phyloP scores from a whole-genome alignment of 1,140 invertebrate species.

The Apolygus lucorum region DNA sequence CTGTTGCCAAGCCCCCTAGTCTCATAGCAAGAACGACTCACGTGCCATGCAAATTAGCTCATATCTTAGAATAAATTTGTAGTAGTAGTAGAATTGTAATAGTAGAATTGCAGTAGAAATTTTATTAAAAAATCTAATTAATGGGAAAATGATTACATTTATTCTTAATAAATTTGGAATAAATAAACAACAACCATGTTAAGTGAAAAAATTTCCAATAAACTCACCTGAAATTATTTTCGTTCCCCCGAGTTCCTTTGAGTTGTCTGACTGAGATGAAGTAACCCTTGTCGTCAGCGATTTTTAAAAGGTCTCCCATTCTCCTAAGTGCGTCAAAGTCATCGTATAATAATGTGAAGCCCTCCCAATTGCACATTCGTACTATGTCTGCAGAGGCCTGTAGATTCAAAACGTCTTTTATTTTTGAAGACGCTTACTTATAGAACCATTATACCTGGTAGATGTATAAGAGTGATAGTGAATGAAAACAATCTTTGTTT shows the following conservation, averaged over 20 bases:
- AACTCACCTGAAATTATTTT: constrained; percentile 45
- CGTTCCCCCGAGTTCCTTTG: constrained; percentile 40
- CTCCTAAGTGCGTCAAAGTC: constrained; percentile 65
- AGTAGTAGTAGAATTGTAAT: no score
- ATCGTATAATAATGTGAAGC: constrained; percentile 83
- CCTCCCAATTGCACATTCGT: constrained; percentile 64
- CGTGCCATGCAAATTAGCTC: not conserved
- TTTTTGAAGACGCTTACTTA: no score
- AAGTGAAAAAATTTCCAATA: no score
- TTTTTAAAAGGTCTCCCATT: constrained; percentile 65
- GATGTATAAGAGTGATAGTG: not conserved
- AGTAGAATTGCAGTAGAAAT: no score
- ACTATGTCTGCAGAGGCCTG: constrained; percentile 66
- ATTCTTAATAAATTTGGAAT: no score
- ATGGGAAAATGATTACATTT: no score
- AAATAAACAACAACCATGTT: no score
- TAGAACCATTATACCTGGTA: no score
- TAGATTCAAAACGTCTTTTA: not conserved
- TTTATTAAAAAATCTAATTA: no score
- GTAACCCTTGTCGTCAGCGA: constrained; percentile 49
- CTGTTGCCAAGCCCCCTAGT: no score
- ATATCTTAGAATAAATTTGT: not conserved
- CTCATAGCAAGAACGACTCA: no score
- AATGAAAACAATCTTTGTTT: constrained; percentile 34
- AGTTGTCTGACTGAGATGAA: constrained; percentile 51